A percentile compares a stretch with the other conserved stretches of the same genome.
Conservation (phyloP, 1,140 invertebrate species). For the Metaphire vulgaris region DNA sequence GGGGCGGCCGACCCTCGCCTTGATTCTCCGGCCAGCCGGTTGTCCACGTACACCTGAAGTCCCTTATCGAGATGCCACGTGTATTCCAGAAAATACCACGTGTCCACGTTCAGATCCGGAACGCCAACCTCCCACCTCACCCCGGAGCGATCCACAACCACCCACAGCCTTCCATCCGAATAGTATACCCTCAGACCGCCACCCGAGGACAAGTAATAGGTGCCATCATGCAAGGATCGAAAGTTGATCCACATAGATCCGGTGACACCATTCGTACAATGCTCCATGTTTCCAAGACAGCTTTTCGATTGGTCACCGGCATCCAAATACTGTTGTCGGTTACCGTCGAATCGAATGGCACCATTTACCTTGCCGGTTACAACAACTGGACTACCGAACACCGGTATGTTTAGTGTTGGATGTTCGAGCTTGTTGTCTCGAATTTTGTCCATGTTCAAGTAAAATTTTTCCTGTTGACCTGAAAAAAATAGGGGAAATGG, state of each 20-base stretch:
- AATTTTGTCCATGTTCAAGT: constrained; percentile 42
- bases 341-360: constrained; percentile 41
- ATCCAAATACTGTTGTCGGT: constrained; percentile 41
- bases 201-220: constrained; percentile 29
- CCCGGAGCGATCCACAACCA: neutral
- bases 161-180: constrained; percentile 13
- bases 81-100: constrained; percentile 47
- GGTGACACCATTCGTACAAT: constrained; percentile 43
- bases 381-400: constrained; percentile 34
- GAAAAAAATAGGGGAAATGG: constrained; percentile 27
- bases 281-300: constrained; percentile 45
- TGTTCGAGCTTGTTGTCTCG: constrained; percentile 34
- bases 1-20: neutral
- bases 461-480: constrained; percentile 39
- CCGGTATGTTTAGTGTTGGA: constrained; percentile 33
- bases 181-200: constrained; percentile 15
- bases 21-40: constrained; percentile 32
- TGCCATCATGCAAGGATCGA: constrained; percentile 13
- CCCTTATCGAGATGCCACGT: constrained; percentile 46
- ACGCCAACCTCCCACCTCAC: constrained; percentile 23
- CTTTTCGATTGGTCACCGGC: constrained; percentile 33
- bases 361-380: constrained; percentile 42
- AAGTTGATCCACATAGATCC: constrained; percentile 44
- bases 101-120: constrained; percentile 27
- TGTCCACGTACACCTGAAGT: constrained; percentile 38